Evolutionary conservation across 2,888 invertebrate species (phyloP), one percentile per base, ranked within the genome.

Genomic region (Prosapia bicincta): DNA sequence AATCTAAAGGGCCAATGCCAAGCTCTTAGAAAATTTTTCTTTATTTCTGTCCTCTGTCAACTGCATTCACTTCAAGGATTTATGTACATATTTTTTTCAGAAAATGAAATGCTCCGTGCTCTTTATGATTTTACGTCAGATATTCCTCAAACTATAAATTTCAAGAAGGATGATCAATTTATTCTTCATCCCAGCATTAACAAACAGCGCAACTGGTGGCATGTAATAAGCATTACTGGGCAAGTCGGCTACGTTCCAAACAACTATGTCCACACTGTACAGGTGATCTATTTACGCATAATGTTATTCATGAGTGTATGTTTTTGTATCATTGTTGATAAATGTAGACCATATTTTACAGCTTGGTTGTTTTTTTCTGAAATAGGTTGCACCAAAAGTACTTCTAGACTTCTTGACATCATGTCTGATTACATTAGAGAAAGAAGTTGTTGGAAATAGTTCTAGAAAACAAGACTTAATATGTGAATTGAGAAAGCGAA

Each of bases 191-290:
- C 94, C 83, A 91, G 89, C 25, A 92, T 91, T 79, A 91, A 91
- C 3, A 93, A 93, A 82, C 93, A 94, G 83, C 88, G 91, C 79
- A 94, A 95, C 84, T 95, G 94, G 95, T 95, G 94, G 94, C 93
- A 93, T 87, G 94, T 95, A 70, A 91, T 94, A 80, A 94, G 93
- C 86, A 90, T 89, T 84, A 90, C 89, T 83, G 95, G 94, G 81
- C 92, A 93, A 84, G 78, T 94, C 80, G 95, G 95, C 72, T 95
- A 93, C 83, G 93, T 95, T 80, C 95, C 95, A 77, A 94, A 94
- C 71, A 95, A 95, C 88, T 95, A 95, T 86, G 94, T 95, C 75
- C 90, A 91, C 81, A 88, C 90, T 82, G 89, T 93, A 82, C 92
- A 93, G 88, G 94, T 94, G 83, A 85, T 83, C 7, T 20, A 7